A percentile compares a stretch with the other conserved stretches of the same genome.
Evolutionary conservation across 2,113 vertebrate genomes (phyloP).

Genomic region (Rhineura floridana): DNA sequence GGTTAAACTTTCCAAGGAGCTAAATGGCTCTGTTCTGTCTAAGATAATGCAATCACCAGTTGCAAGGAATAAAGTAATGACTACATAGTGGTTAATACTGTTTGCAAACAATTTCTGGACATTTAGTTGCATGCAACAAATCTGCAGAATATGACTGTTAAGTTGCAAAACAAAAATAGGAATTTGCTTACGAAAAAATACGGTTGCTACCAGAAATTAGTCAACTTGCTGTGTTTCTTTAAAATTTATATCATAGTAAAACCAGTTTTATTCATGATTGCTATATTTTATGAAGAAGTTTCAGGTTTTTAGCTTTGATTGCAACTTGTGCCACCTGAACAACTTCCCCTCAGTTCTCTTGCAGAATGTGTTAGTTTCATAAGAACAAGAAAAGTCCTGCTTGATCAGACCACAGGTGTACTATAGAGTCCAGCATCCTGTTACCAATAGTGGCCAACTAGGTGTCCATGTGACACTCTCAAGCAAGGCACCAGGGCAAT

Average conservation of each 20-base stretch:
- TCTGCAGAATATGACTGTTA: background rate
- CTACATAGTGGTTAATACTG: background rate
- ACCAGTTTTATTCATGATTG: background rate
- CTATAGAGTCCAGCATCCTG: no score
- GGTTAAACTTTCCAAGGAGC: background rate
- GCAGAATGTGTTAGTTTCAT: background rate
- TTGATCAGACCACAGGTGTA: no score
- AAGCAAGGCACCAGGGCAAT: no score
- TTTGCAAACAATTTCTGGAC: background rate
- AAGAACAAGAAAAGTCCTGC: no score
- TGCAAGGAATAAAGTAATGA: slow-evolving; percentile 13
- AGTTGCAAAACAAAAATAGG: background rate
- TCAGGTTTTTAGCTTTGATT: background rate
- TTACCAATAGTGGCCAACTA: no score
- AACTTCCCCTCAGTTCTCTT: background rate
- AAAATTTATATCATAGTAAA: background rate
- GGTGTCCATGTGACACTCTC: no score
- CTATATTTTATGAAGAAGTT: background rate
- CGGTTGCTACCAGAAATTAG: background rate
- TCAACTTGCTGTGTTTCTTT: background rate
- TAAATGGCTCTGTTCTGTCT: background rate
- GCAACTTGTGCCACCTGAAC: background rate
- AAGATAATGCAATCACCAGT: background rate
- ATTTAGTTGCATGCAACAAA: background rate
- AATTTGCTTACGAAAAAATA: background rate